Base-by-base conservation (phyloP, 2,888 invertebrate genomes). In the Epinotia nisella region DNA sequence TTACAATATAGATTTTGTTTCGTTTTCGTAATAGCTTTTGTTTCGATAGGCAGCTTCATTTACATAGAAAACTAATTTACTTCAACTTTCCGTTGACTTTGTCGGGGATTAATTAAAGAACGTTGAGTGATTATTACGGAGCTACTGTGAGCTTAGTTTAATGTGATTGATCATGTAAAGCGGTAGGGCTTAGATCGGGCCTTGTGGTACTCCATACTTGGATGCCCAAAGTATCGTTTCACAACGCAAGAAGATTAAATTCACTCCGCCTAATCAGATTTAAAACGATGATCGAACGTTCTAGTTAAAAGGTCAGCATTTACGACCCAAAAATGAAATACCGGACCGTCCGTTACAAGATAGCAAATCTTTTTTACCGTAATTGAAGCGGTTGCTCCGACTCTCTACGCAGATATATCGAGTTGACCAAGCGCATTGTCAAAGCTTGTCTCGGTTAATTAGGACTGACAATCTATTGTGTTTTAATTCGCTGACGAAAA, bases 241-340 rank as follows among this genome's bases (percentile, higher is more conserved):
- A 67, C 55, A 55, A 62, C 60, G 56, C 61, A 61, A 72, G 56
- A 62, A 67, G 61, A 67, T 72, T 62, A 71, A 71, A 71, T 67
- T 71, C 55, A 55, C 67, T 58, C 10, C 49, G 70, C 56, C 69
- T 73, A 73, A 73, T 73, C 73, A 69, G 73, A 73, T 73, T 73
- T 41, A 58, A 69, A 69, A 64, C 68, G 68, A 69, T 73, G 73
- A 73, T 73, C 73, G 73, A 73, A 73, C 73, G 73, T 73, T 73
- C 73, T 53, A 73, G 64, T 73, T 73, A 73, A 73, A 73, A 73
- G 69, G 73, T 72, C 72, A 72, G 72, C 72, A 68, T 72, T 72
- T 72, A 67, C 72, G 72, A 67, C 72, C 67, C 61, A 72, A 72
- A 70, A 72, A 67, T 67, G 49, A 72, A 72, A 67, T 72, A 72